A percentile compares a stretch with the other conserved stretches of the same genome.
phyloP scores from a whole-genome alignment of 2,888 invertebrate genomes.

The Colostygia pectinataria region DNA sequence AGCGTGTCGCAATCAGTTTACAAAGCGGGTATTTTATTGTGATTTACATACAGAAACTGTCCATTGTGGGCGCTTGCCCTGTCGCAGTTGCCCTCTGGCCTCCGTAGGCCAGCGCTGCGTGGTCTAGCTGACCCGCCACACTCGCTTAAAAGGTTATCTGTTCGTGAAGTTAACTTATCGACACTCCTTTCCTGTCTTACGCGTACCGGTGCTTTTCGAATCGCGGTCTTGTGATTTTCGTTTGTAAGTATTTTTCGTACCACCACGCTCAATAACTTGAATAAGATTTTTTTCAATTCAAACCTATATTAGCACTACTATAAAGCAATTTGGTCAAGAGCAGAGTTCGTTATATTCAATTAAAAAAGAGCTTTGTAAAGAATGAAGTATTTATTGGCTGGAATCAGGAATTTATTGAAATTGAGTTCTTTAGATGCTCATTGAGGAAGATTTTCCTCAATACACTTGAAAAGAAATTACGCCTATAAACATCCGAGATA shows the following conservation, averaged over 20 bases:
- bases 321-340: not conserved
- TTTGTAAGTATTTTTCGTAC: slow-evolving; percentile 17
- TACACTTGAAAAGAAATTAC: slow-evolving; percentile 39
- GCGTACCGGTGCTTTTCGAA: slow-evolving; percentile 4
- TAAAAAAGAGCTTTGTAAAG: slow-evolving; percentile 2
- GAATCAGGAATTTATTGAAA: slow-evolving; percentile 34
- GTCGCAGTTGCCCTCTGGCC: slow-evolving; percentile 75
- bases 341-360: not conserved
- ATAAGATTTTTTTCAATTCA: not conserved
- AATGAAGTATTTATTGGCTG: slow-evolving; percentile 31
- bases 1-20: slow-evolving; percentile 76
- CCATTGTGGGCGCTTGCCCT: slow-evolving; percentile 70
- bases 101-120: slow-evolving; percentile 57
- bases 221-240: slow-evolving; percentile 1
- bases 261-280: not conserved
- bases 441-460: slow-evolving; percentile 39
- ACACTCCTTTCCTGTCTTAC: slow-evolving; percentile 10
- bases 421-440: slow-evolving; percentile 34
- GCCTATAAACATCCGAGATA: slow-evolving; percentile 39
- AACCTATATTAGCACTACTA: not conserved
- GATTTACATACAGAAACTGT: slow-evolving; percentile 76
- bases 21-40: slow-evolving; percentile 80
- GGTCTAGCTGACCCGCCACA: slow-evolving; percentile 54
- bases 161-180: slow-evolving; percentile 41
- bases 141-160: slow-evolving; percentile 38